These are phyloP conservation scores for Lanius ludovicianus DNA, from an alignment of 2,113 vertebrate genomes.

Conservation along the genomic window DNA sequence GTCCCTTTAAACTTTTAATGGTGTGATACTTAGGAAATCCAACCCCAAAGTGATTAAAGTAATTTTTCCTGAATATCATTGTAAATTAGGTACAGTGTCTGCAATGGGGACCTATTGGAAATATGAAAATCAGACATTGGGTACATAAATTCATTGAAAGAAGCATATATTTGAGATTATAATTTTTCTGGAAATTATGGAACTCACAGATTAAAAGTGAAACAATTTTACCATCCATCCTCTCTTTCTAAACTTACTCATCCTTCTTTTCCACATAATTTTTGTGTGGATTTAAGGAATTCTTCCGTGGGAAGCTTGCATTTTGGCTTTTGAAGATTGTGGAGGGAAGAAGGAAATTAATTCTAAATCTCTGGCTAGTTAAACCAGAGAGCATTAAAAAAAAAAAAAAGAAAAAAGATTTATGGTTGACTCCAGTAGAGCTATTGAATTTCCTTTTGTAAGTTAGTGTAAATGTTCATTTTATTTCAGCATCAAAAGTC, in stretches of 20 bases:
- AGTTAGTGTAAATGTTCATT: conserved; percentile 49
- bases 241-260: conserved; percentile 34
- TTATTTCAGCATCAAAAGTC: conserved; percentile 48
- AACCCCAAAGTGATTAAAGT: background rate
- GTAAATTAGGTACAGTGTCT: background rate
- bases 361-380: conserved; percentile 8
- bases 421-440: conserved; percentile 8
- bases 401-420: conserved; percentile 18
- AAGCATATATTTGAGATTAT: background rate
- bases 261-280: background rate
- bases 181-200: background rate
- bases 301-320: background rate
- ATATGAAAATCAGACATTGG: background rate
- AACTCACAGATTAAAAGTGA: background rate
- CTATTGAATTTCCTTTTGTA: conserved; percentile 51
- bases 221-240: background rate
- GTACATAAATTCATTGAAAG: background rate
- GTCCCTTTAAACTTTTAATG: background rate
- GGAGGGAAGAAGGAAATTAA: conserved; percentile 30
- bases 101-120: background rate
- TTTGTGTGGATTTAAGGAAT: background rate
- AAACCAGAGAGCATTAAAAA: background rate
- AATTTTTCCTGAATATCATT: background rate
- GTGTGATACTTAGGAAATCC: background rate
- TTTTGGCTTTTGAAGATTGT: conserved; percentile 5